A percentile compares a stretch with the other conserved stretches of the same genome.
Evolutionary conservation across 2,888 invertebrate genomes (phyloP).

Genomic region (Lissonota sp.): DNA sequence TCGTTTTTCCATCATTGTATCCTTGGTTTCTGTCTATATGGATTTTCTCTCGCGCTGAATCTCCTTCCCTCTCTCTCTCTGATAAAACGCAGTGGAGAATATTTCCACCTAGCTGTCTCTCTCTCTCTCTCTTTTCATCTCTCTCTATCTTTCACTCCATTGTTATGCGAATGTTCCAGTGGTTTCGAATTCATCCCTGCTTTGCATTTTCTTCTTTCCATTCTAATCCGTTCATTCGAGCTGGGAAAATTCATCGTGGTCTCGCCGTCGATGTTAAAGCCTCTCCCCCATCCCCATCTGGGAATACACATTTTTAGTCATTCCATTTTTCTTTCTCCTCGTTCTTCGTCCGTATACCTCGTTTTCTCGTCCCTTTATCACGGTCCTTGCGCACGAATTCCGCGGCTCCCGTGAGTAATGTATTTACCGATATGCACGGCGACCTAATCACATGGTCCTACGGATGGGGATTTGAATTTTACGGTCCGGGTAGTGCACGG

Average conservation of each 20-base stretch:
- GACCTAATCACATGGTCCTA: slow-evolving; percentile 49
- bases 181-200: slow-evolving; percentile 51
- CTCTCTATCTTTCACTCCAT: slow-evolving; percentile 20
- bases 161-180: slow-evolving; percentile 50
- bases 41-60: no score
- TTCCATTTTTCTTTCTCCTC: slow-evolving; percentile 35
- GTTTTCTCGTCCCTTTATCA: slow-evolving; percentile 18
- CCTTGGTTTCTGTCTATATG: no score
- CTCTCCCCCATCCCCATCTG: not conserved
- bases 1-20: no score
- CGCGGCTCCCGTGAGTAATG: slow-evolving; percentile 57
- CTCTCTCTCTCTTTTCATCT: not conserved
- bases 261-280: slow-evolving; percentile 30
- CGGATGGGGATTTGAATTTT: slow-evolving; percentile 51
- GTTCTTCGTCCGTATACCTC: slow-evolving; percentile 22
- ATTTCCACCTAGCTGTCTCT: not conserved
- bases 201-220: slow-evolving; percentile 55
- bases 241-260: slow-evolving; percentile 60
- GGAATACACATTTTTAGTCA: slow-evolving; percentile 45
- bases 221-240: slow-evolving; percentile 61
- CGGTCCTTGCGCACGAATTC: slow-evolving; percentile 50
- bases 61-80: no score
- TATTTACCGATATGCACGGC: slow-evolving; percentile 64
- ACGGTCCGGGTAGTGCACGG: slow-evolving; percentile 31
- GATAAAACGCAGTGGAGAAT: no score